Evolutionary conservation across 2,797 vertebrate species (phyloP).

Genomic region (Phrynocephalus forsythii): DNA sequence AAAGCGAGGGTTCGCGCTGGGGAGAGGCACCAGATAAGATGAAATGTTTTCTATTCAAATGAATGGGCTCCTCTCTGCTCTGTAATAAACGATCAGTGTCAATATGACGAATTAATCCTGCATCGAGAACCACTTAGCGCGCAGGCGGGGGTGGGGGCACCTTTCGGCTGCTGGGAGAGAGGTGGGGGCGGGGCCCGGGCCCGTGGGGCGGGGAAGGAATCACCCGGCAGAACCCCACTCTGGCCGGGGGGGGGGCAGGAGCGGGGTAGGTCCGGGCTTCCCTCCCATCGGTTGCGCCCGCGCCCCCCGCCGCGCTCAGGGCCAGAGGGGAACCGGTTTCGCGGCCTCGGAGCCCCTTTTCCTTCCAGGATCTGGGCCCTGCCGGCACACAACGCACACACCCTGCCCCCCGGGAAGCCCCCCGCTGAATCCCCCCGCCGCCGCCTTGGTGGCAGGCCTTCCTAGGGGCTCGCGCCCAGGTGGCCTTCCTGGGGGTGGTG

Average conservation of each 20-base stretch:
- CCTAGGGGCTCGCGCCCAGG: no score
- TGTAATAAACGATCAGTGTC: slow-evolving; percentile 75
- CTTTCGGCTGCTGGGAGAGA: fast-evolving
- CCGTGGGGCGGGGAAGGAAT: not conserved
- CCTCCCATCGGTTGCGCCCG: no score
- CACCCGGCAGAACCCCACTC: not conserved
- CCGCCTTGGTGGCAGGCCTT: not conserved
- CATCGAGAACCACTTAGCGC: slow-evolving; percentile 50
- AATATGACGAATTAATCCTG: slow-evolving; percentile 77
- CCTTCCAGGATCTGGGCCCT: not conserved
- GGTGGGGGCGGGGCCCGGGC: fast-evolving
- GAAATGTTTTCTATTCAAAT: slow-evolving; percentile 75
- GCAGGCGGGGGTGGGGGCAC: fast-evolving
- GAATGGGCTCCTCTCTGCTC: slow-evolving; percentile 73
- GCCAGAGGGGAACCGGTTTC: not conserved
- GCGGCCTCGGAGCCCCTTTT: not conserved
- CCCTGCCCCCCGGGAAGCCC: no score
- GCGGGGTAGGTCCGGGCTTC: slow-evolving; percentile 13
- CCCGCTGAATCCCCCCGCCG: not conserved
- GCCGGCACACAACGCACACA: no score
- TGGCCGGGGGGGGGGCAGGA: no score
- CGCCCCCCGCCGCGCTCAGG: no score
- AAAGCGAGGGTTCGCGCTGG: slow-evolving; percentile 67
- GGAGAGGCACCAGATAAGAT: slow-evolving; percentile 76
- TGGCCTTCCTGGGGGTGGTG: no score